Base-by-base conservation (phyloP, 2,113 vertebrate species). In the Microtus richardsoni region DNA sequence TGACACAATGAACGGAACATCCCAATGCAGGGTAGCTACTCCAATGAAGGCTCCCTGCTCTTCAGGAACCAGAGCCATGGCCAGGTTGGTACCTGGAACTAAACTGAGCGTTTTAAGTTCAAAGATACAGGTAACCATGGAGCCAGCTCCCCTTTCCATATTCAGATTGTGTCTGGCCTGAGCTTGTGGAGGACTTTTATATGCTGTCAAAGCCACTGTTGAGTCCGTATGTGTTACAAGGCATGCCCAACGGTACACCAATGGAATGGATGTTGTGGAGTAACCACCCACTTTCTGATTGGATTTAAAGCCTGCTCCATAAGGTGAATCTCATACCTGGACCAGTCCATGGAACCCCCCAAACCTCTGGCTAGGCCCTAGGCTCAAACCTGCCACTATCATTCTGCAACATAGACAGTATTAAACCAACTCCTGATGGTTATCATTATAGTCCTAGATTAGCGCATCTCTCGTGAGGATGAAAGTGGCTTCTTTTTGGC, bases 71-170 rank as follows among this genome's bases (percentile, higher is more conserved):
- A 95, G 19, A 95, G 89, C 77, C 87, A 77, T 74, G 91, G 84
- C 79, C 93, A 95, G 30, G 85, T 91, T 88, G 66, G 60, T 96
- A 95, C 90, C 93, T 97, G 71, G 41, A 95, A 54, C 86, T 92
- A 95, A 97, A 96, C 1, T 88, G 87, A 97, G 91, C 73, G 87
- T 88, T 73, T 68, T 93, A 30, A 47, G 75, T 96, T 95, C 93
- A 93, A 96, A 90, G 64, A 91, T 66, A 86, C 0, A 93, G 84
- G 66, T 44, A 86, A 94, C 77, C 33, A 88, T 36, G 44, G 88
- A 92, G 78, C 90, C 96, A 95, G 41, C 44, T 94, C 96, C 79
- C 91, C 52, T 62, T 19, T 39, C 24, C 13, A 28, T 41, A 62
- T 83, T 41, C 7, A 3, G 80, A 62, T 96, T 87, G 70, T 79